A percentile compares a stretch with the other conserved stretches of the same genome.
Evolutionary conservation across 2,888 invertebrate species (phyloP).

Genomic region (Junonia oenone): DNA sequence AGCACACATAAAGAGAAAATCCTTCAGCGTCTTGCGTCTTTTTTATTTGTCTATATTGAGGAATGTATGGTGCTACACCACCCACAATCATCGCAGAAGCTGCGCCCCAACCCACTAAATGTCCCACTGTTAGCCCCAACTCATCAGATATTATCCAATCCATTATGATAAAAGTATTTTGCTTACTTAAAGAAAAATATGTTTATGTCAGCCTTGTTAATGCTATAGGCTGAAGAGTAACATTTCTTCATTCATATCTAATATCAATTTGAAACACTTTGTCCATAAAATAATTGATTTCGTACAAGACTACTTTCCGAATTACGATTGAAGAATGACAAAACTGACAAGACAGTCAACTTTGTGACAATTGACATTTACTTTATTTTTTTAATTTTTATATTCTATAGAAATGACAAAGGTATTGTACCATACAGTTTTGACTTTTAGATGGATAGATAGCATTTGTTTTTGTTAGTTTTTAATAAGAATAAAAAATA

Average conservation of each 20-base stretch:
- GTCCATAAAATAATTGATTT: conserved; percentile 2
- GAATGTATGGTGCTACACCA: conserved; percentile 96
- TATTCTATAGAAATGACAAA: too few species aligned
- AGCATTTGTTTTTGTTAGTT: too few species aligned
- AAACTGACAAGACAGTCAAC: background rate
- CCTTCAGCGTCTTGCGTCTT: conserved; percentile 96
- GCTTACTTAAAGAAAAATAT: conserved; percentile 21
- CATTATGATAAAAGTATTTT: conserved; percentile 58
- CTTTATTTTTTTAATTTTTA: too few species aligned
- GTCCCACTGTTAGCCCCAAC: conserved; percentile 85
- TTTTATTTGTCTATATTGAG: conserved; percentile 96
- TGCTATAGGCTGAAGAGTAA: background rate
- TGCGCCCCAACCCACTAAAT: conserved; percentile 88
- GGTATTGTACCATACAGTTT: background rate
- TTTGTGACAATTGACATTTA: too few species aligned
- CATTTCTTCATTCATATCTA: conserved; percentile 3
- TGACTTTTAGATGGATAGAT: too few species aligned
- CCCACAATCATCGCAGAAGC: conserved; percentile 96
- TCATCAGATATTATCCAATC: conserved; percentile 90
- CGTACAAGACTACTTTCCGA: background rate
- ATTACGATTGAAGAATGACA: background rate
- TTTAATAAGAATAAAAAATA: too few species aligned
- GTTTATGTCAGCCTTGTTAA: background rate
- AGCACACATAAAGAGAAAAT: conserved; percentile 97
- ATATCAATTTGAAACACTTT: conserved; percentile 3